A percentile compares a stretch with the other conserved stretches of the same genome.
phyloP scores from a whole-genome alignment of 2,888 invertebrate genomes.

The Pharmacophagus antenor region DNA sequence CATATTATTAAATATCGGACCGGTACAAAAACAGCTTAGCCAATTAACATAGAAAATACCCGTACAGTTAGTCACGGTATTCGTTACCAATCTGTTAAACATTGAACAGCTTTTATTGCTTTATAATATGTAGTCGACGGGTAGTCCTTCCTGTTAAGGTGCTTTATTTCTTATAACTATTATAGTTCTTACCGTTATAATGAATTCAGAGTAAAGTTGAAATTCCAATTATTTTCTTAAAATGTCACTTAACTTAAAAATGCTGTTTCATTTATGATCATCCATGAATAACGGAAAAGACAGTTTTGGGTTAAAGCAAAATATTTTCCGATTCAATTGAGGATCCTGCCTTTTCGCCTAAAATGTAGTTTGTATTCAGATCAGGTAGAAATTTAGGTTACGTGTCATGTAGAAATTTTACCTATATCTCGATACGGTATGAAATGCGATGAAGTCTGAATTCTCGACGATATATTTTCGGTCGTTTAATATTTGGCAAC shows the following conservation, averaged over 20 bases:
- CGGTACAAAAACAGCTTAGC: conserved; percentile 34
- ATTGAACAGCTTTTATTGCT: conserved; percentile 18
- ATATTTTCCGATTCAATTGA: not conserved
- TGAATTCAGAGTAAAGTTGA: not conserved
- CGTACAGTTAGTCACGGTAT: conserved; percentile 33
- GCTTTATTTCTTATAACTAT: conserved; percentile 7
- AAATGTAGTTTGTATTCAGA: conserved; percentile 12
- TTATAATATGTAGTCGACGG: conserved; percentile 14
- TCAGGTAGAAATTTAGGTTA: conserved; percentile 19
- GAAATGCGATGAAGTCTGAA: conserved; percentile 23
- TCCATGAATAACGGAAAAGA: not conserved
- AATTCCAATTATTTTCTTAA: not conserved
- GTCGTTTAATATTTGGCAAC: not conserved
- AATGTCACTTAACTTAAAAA: not conserved
- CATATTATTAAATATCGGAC: conserved; percentile 24
- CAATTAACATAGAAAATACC: conserved; percentile 33
- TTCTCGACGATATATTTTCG: not conserved
- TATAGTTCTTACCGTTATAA: conserved; percentile 1
- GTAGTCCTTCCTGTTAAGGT: not conserved
- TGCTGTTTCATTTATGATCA: not conserved
- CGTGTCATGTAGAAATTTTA: conserved; percentile 17
- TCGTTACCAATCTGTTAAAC: conserved; percentile 25
- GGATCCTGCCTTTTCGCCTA: not conserved
- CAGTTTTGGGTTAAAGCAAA: not conserved
- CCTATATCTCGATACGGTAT: not conserved